Evolutionary conservation across 2,797 vertebrate species (phyloP).

Genomic region (Melanotaenia trifasciata): DNA sequence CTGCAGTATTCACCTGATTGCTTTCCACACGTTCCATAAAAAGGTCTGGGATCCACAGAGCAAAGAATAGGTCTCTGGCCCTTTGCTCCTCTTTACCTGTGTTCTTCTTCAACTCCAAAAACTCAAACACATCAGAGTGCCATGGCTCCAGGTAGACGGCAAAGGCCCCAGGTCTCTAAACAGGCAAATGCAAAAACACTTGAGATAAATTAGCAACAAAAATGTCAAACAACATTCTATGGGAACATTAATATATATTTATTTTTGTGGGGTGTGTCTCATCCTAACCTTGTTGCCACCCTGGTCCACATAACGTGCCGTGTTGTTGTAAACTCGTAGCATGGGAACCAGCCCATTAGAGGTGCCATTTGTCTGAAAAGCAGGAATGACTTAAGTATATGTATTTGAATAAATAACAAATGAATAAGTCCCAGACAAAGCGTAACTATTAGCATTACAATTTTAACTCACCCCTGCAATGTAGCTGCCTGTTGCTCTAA

Average conservation of each 20-base stretch:
- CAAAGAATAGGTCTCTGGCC: conserved; percentile 96
- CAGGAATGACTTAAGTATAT: background rate
- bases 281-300: conserved; percentile 90
- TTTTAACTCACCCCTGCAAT: conserved; percentile 88
- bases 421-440: background rate
- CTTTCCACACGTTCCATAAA: conserved; percentile 97
- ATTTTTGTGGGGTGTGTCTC: background rate
- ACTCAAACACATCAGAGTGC: conserved; percentile 96
- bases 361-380: conserved; percentile 88
- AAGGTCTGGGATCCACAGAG: conserved; percentile 97
- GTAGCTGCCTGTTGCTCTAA: conserved; percentile 95
- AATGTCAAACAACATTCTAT: background rate
- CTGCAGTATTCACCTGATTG: conserved; percentile 83
- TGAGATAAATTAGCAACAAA: background rate
- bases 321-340: conserved; percentile 98
- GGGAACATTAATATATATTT: background rate
- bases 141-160: conserved; percentile 97
- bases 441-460: background rate
- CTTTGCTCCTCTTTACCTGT: conserved; percentile 97
- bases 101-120: conserved; percentile 97
- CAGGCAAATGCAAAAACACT: background rate
- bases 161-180: conserved; percentile 93
- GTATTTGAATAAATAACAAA: background rate
- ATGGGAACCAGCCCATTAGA: conserved; percentile 97
- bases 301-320: conserved; percentile 96